A percentile compares a stretch with the other conserved stretches of the same genome.
phyloP scores from a whole-genome alignment of 2,113 vertebrate genomes.

The Arothron firmamentum region DNA sequence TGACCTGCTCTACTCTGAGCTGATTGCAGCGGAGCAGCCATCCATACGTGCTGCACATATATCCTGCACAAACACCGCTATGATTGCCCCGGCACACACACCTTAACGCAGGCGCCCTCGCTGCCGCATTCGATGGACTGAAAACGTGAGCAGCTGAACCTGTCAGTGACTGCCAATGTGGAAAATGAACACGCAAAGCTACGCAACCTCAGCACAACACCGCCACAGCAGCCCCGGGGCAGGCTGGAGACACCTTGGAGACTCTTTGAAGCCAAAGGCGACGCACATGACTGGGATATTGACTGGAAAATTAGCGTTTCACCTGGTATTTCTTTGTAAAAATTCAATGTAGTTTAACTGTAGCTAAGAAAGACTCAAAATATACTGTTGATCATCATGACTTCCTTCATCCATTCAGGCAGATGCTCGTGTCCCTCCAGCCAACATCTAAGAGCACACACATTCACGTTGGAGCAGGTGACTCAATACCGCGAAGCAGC shows the following conservation, averaged over 20 bases:
- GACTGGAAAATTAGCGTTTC: slow-evolving; percentile 7
- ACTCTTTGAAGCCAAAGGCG: neutral
- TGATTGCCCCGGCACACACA: slow-evolving; percentile 19
- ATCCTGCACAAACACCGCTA: slow-evolving; percentile 22
- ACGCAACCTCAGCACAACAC: neutral
- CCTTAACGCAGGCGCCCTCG: slow-evolving; percentile 4
- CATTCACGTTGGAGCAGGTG: slow-evolving; percentile 1
- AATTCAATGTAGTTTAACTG: slow-evolving; percentile 14
- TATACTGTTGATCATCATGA: neutral
- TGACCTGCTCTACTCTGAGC: slow-evolving; percentile 5
- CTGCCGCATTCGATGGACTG: slow-evolving; percentile 15
- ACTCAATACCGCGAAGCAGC: slow-evolving; percentile 5
- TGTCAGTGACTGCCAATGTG: neutral
- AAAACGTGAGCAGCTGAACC: slow-evolving; percentile 17
- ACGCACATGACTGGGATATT: slow-evolving; percentile 3
- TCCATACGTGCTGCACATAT: slow-evolving; percentile 2
- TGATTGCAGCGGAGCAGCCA: slow-evolving; percentile 17
- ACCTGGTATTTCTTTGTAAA: neutral
- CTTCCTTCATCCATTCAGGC: slow-evolving; percentile 8
- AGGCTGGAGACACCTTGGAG: neutral
- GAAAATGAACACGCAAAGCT: neutral
- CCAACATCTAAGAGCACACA: neutral
- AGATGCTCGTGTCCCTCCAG: neutral
- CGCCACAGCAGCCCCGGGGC: neutral
- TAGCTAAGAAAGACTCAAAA: neutral